Conservation (phyloP, 2,113 vertebrate species). For the Recurvirostra avosetta region DNA sequence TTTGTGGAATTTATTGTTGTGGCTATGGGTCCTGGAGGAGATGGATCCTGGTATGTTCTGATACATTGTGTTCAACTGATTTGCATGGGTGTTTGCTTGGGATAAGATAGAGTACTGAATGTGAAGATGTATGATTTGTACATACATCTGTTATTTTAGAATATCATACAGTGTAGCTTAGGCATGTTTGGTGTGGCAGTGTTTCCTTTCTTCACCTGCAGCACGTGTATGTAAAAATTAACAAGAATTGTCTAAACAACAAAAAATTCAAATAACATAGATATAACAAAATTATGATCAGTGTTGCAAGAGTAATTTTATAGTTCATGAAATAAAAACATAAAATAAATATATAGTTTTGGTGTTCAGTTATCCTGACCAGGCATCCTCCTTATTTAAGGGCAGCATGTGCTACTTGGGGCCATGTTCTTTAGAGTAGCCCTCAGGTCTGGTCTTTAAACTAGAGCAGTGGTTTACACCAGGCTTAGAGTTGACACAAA, state of each 20-base stretch:
- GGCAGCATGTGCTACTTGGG: not conserved
- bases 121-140: not conserved
- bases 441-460: not conserved
- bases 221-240: not conserved
- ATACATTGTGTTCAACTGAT: not conserved
- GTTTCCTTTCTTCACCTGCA: not conserved
- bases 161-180: not conserved
- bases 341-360: not conserved
- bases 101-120: not conserved
- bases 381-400: not conserved
- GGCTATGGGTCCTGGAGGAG: not conserved
- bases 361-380: not conserved
- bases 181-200: not conserved
- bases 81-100: not conserved
- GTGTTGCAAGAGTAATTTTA: not conserved
- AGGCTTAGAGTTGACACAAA: not conserved
- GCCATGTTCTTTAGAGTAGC: not conserved
- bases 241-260: not conserved
- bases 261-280: not conserved
- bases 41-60: not conserved
- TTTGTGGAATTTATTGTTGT: not conserved
- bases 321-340: not conserved
- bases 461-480: not conserved
- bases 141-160: not conserved
- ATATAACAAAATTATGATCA: not conserved